Percentiles rank a stretch among this genome's conserved stretches.
These are phyloP conservation scores for Muraenolepis orangiensis DNA, from an alignment of 2,797 vertebrate genomes.

Conservation along the genomic window DNA sequence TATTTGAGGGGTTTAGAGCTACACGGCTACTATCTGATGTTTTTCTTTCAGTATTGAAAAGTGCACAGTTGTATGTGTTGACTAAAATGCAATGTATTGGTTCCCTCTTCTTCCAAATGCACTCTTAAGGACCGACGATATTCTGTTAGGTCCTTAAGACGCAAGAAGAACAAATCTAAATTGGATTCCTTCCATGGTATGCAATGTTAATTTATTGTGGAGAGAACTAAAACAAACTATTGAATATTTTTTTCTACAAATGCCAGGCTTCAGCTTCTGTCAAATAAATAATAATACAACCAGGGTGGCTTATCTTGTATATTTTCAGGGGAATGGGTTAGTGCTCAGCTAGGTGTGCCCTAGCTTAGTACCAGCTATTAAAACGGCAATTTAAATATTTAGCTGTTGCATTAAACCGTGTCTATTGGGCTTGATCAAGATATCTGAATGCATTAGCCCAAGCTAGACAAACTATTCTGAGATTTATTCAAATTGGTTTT, in stretches of 20 bases:
- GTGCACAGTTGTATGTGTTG: conserved; percentile 29
- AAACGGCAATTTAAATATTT: background rate
- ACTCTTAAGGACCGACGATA: conserved; percentile 25
- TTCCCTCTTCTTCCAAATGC: conserved; percentile 34
- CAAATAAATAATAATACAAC: background rate
- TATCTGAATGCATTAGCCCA: background rate
- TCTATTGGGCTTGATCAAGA: background rate
- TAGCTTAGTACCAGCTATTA: background rate
- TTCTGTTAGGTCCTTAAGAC: conserved; percentile 42
- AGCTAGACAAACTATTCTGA: background rate
- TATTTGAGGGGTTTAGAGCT: conserved; percentile 32
- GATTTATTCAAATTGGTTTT: background rate
- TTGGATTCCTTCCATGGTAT: conserved; percentile 25
- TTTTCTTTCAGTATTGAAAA: conserved; percentile 15
- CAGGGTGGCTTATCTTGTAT: background rate
- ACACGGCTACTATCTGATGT: conserved; percentile 24
- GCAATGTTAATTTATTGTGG: conserved; percentile 26
- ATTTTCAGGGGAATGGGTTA: background rate
- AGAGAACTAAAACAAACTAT: conserved; percentile 50
- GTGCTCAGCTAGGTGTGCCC: background rate
- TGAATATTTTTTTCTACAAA: background rate
- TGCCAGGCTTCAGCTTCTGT: background rate
- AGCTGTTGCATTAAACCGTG: background rate
- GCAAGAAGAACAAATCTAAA: conserved; percentile 3
- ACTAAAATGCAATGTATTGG: conserved; percentile 18